Conservation (phyloP, 2,113 vertebrate species). For the Verasper variegatus region DNA sequence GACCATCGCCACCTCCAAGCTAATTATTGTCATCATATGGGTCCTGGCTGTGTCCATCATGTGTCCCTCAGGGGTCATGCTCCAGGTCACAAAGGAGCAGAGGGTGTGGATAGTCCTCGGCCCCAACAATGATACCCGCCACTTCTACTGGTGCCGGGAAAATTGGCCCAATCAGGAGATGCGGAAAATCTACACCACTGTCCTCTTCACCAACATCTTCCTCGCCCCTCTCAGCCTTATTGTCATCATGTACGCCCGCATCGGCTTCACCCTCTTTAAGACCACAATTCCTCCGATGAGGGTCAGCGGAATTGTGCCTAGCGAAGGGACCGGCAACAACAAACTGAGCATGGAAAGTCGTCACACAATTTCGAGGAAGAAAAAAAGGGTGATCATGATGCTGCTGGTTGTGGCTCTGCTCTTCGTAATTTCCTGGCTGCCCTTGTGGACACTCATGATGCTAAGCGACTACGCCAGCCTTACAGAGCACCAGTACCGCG, state of each 20-base stretch:
- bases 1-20: slow-evolving; percentile 80
- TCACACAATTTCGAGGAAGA: slow-evolving; percentile 81
- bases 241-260: slow-evolving; percentile 87
- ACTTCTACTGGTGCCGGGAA: slow-evolving; percentile 92
- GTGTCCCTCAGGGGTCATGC: slow-evolving; percentile 91
- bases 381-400: slow-evolving; percentile 90
- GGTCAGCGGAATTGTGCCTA: slow-evolving; percentile 21
- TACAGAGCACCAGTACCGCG: slow-evolving; percentile 77
- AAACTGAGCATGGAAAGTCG: slow-evolving; percentile 69
- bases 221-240: slow-evolving; percentile 89
- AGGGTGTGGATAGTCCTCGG: slow-evolving; percentile 82
- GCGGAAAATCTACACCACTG: slow-evolving; percentile 92
- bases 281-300: slow-evolving; percentile 40
- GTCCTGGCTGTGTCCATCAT: slow-evolving; percentile 88
- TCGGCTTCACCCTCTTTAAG: slow-evolving; percentile 86
- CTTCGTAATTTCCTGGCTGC: slow-evolving; percentile 93
- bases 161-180: slow-evolving; percentile 90
- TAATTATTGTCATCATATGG: slow-evolving; percentile 88
- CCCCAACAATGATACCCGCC: slow-evolving; percentile 73
- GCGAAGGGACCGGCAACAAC: slow-evolving; percentile 27
- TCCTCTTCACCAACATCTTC: slow-evolving; percentile 93
- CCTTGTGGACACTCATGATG: slow-evolving; percentile 94
- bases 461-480: slow-evolving; percentile 89
- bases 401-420: slow-evolving; percentile 87
- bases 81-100: slow-evolving; percentile 88